Conservation (phyloP, 1,140 invertebrate species). For the Augochlora pura region DNA sequence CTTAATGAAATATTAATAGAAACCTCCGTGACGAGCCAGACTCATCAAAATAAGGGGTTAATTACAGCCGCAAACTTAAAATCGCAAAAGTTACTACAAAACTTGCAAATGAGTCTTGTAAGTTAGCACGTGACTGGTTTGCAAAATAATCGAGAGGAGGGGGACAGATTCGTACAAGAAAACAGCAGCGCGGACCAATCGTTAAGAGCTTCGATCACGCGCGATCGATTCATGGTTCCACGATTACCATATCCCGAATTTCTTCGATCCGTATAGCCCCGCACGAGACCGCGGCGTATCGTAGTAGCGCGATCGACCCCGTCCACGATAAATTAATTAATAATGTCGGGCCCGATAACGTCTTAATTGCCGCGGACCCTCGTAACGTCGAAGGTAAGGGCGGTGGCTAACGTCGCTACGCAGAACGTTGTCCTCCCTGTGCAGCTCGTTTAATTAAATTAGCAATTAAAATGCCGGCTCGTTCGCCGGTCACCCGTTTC, state of each 20-base stretch:
- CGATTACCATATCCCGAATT: slow-evolving; percentile 46
- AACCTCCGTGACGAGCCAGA: too few species aligned
- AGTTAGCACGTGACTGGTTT: neutral
- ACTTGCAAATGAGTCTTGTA: neutral
- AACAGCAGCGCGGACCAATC: neutral
- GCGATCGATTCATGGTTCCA: neutral
- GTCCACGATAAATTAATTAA: slow-evolving; percentile 71
- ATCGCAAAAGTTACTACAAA: too few species aligned
- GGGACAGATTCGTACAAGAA: neutral
- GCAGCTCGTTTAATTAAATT: slow-evolving; percentile 73
- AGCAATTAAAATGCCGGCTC: slow-evolving; percentile 73
- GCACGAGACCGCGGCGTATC: slow-evolving; percentile 38
- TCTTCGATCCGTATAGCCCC: neutral
- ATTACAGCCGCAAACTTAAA: neutral
- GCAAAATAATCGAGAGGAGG: neutral
- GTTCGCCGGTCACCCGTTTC: neutral
- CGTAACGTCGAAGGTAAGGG: neutral
- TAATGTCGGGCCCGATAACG: slow-evolving; percentile 69
- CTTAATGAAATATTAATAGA: too few species aligned
- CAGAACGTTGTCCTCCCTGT: slow-evolving; percentile 19
- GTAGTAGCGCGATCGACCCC: slow-evolving; percentile 41
- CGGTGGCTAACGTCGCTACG: slow-evolving; percentile 3
- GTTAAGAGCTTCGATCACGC: slow-evolving; percentile 25
- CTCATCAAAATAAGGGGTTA: too few species aligned
- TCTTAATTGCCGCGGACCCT: slow-evolving; percentile 70